Conservation (phyloP, 2,113 vertebrate species). For the Chloebia gouldiae region DNA sequence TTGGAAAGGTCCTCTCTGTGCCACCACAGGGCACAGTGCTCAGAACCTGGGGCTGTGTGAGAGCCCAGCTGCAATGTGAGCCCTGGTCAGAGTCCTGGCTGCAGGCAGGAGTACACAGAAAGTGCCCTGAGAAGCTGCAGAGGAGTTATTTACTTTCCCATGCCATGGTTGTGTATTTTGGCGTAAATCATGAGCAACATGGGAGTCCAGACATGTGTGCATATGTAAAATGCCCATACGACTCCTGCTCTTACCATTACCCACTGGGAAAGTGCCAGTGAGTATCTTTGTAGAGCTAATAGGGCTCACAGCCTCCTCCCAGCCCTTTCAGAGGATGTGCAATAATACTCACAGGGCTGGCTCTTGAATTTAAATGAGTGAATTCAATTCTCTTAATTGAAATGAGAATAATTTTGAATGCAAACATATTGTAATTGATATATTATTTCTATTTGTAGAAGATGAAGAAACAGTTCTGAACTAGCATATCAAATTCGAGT, state of each 20-base stretch:
- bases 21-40: neutral
- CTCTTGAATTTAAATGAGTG: neutral
- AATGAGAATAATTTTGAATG: neutral
- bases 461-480: neutral
- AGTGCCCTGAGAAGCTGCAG: neutral
- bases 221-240: rapidly evolving
- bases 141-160: neutral
- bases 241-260: neutral
- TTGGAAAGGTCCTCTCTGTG: neutral
- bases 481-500: neutral
- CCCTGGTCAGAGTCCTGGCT: neutral
- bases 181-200: neutral
- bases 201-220: neutral
- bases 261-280: neutral
- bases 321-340: neutral
- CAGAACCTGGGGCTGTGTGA: neutral
- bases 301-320: neutral
- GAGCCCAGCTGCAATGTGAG: neutral
- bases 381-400: neutral
- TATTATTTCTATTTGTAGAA: constrained; percentile 1
- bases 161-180: neutral
- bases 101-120: neutral
- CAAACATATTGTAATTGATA: neutral
- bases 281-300: neutral
- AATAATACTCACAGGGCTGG: neutral